Percentiles rank a stretch among this genome's conserved stretches.
Evolutionary conservation across 1,140 invertebrate species (phyloP).

Genomic region (Drosophila dunni): DNA sequence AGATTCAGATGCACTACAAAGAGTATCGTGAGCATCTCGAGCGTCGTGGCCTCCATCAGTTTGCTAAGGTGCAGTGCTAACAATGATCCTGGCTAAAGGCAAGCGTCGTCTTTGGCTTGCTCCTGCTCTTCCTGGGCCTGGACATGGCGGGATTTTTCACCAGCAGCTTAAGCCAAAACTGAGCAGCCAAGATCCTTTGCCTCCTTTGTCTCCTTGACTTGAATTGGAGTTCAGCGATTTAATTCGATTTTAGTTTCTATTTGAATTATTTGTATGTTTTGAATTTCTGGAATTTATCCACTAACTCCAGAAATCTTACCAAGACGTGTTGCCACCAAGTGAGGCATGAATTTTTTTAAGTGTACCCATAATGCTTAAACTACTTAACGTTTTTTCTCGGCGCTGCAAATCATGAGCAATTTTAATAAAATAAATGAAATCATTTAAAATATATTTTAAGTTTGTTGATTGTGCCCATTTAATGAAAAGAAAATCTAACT

Average conservation of each 20-base stretch:
- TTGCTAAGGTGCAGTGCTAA: conserved; percentile 84
- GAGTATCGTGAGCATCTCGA: conserved; percentile 83
- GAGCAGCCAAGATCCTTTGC: conserved; percentile 24
- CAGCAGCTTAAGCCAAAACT: conserved; percentile 31
- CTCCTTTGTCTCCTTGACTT: conserved; percentile 36
- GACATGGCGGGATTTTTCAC: conserved; percentile 51
- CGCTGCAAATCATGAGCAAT: conserved; percentile 50
- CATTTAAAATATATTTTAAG: conserved; percentile 28
- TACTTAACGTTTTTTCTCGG: conserved; percentile 55
- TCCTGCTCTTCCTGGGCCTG: conserved; percentile 66
- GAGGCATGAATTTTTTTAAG: conserved; percentile 39
- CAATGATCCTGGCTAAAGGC: conserved; percentile 78
- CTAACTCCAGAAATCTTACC: not conserved
- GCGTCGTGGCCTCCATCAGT: conserved; percentile 66
- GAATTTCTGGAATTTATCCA: not conserved
- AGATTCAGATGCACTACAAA: conserved; percentile 85
- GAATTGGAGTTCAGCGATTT: not conserved
- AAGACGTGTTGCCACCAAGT: conserved; percentile 21
- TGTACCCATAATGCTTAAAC: conserved; percentile 59
- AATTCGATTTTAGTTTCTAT: conserved; percentile 23
- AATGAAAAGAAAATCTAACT: conserved; percentile 31
- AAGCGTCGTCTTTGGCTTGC: conserved; percentile 62
- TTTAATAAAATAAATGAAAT: conserved; percentile 32
- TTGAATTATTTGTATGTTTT: conserved; percentile 13
- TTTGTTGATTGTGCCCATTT: conserved; percentile 47